Evolutionary conservation across 37 sponge, comb jelly and placozoan species (phyloP), one percentile per base, ranked within the genome.

Genomic region (Beroe forskalii): DNA sequence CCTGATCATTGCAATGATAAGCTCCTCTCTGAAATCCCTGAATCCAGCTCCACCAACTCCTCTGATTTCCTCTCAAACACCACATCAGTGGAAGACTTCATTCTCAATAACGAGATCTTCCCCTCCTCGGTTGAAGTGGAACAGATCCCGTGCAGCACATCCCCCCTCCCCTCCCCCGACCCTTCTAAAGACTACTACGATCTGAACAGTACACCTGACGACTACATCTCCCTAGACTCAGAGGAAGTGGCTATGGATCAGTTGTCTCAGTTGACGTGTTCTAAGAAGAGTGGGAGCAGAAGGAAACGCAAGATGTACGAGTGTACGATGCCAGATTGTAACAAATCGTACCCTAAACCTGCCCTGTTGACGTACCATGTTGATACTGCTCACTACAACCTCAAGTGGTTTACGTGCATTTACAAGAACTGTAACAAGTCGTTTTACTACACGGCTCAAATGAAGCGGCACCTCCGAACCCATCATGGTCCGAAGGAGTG

Each of bases 341-440:
- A 37, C 40, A 72, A 72, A 30, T 72, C 75, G 22, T 72, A 72
- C 75, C 23, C 40, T 4, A 72, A 72, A 32, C 75, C 75, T 3
- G 37, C 75, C 9, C 75, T 22, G 39, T 30, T 72, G 36, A 38
- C 75, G 8, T 72, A 72, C 75, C 75, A 72, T 39, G 35, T 72
- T 23, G 75, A 72, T 32, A 72, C 75, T 35, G 38, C 40, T 1
- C 75, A 72, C 35, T 39, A 35, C 39, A 72, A 72, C 40, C 30
- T 72, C 22, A 72, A 72, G 75, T 72, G 75, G 75, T 72, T 72
- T 39, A 72, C 75, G 75, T 72, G 75, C 30, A 72, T 72, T 39
- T 72, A 72, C 30, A 72, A 72, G 75, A 72, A 72, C 30, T 72
- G 75, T 33, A 72, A 72, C 75, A 32, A 37, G 9, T 72, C 75